Evolutionary conservation across 2,888 invertebrate genomes (phyloP), one percentile per base, ranked within the genome.

Genomic region (Tholera decimalis): DNA sequence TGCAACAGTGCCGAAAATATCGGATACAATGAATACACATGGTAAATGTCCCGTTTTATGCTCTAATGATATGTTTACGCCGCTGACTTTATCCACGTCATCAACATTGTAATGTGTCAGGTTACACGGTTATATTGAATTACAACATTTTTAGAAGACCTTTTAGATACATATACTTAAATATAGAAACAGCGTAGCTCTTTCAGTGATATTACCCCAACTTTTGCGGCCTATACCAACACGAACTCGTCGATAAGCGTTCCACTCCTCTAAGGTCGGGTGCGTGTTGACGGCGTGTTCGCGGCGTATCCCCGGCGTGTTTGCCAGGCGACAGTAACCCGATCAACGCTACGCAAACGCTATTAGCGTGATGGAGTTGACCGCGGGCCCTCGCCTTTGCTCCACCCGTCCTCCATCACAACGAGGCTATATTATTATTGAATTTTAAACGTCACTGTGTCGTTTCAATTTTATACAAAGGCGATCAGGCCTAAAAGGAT

Each of bases 331-430:
- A n/a, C 51, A 50, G 74, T 68, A 77, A 77, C 72, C 61, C 51
- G 80, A 79, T 55, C 77, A 63, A 71, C 64, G 47, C 59, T 51
- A 58, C 44, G 43, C 33, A 69, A 81, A 80, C 68, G 69, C 56
- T 80, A 80, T 82, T 82, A 80, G 75, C 44, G 47, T 67, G 76
- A 71, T 78, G 77, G 58, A 73, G 70, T 60, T 73, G 58, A 65
- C 66, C 68, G 53, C 55, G 28, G 24, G 20, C 62, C 62, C 56
- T 64, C 15, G 18, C 56, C 51, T 54, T 54, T n/a, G 37, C 44
- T 33, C 51, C 37, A 20, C 3, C 8, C 35, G 15, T 22, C 39
- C 51, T 20, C 5, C 11, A 30, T 35, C 41, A 41, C 57, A 22
- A 39, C 15, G 22, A 39, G n/a, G 46, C 13, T 15, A 24, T 47